A percentile compares a stretch with the other conserved stretches of the same genome.
Conservation (phyloP, 2,113 vertebrate genomes). For the Micronycteris hirsuta region DNA sequence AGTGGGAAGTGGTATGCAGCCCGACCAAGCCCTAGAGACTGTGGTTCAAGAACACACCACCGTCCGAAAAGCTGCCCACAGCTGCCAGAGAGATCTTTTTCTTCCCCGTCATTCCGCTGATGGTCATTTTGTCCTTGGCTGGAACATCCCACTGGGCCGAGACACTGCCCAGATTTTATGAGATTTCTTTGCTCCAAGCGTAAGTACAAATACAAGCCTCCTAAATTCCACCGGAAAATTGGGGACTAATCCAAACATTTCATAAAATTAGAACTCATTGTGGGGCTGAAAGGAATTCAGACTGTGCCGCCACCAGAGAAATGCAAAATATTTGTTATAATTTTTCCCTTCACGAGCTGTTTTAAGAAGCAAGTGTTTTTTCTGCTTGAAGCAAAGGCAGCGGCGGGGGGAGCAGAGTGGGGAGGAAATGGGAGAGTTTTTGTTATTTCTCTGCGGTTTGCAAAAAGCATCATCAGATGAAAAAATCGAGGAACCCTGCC, state of each 20-base stretch:
- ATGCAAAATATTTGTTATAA: constrained; percentile 66
- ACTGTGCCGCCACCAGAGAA: constrained; percentile 41
- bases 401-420: too few species aligned
- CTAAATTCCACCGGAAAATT: constrained; percentile 70
- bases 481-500: neutral
- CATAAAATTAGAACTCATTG: constrained; percentile 53
- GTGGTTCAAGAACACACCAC: neutral
- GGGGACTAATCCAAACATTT: constrained; percentile 69
- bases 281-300: constrained; percentile 50
- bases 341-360: constrained; percentile 50
- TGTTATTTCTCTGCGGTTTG: constrained; percentile 57
- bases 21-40: neutral
- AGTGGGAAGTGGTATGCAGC: neutral
- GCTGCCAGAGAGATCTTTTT: neutral
- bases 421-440: neutral
- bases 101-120: neutral
- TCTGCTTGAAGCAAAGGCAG: neutral
- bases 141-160: neutral
- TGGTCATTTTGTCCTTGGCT: constrained; percentile 50
- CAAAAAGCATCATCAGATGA: constrained; percentile 28
- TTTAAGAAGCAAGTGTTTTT: constrained; percentile 61
- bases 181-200: neutral
- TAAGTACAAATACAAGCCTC: constrained; percentile 45
- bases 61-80: neutral
- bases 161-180: neutral